Evolutionary conservation across 1,140 invertebrate genomes (phyloP).

Genomic region (Caenorhabditis remanei): DNA sequence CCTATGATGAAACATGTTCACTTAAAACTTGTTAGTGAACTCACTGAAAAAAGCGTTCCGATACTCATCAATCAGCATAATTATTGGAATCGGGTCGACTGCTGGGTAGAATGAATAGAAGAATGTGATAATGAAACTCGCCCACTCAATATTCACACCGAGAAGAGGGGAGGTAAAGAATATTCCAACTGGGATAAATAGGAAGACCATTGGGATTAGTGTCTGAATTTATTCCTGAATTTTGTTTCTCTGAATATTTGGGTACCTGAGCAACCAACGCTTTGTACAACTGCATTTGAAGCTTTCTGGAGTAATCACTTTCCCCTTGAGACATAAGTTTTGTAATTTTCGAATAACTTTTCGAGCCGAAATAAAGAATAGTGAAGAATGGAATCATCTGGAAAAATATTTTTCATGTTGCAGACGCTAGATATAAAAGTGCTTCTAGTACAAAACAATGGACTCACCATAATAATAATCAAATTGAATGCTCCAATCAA

Average conservation of each 20-base stretch:
- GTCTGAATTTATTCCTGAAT: neutral
- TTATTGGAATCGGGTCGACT: neutral
- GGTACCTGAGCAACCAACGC: neutral
- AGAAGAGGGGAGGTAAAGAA: neutral
- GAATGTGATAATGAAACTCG: neutral
- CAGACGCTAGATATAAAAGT: no score
- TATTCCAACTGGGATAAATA: neutral
- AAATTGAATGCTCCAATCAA: neutral
- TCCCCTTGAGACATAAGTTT: neutral
- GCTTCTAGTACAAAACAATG: no score
- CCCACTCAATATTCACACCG: neutral
- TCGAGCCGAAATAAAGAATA: neutral
- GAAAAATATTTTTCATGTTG: neutral
- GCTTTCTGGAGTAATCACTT: neutral
- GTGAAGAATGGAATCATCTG: neutral
- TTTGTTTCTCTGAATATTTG: neutral
- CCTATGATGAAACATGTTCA: no score
- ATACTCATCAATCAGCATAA: neutral
- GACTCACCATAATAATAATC: neutral
- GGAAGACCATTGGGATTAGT: neutral
- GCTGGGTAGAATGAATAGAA: constrained; percentile 6
- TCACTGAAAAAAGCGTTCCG: neutral
- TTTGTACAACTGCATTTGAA: constrained; percentile 23
- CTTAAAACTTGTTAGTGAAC: no score
- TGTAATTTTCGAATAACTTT: neutral